These are phyloP conservation scores for Apomyelois bistriatella DNA, from an alignment of 2,888 invertebrate genomes.

Conservation along the genomic window DNA sequence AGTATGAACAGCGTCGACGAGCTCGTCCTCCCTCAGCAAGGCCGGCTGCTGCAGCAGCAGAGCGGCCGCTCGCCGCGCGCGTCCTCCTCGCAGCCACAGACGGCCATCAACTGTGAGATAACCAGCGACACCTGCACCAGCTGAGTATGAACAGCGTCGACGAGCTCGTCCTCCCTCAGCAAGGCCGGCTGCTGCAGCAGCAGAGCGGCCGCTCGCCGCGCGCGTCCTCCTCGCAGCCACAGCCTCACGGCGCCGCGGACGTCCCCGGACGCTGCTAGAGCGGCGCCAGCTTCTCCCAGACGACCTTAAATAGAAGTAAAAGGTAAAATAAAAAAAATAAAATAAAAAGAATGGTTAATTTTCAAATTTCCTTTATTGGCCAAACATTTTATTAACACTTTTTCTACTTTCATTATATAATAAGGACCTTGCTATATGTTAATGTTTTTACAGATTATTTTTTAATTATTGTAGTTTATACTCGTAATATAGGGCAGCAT, in stretches of 20 bases:
- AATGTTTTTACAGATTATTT: too few relatives aligned
- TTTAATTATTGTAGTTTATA: too few relatives aligned
- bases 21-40: constrained; percentile 86
- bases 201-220: constrained; percentile 90
- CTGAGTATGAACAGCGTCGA: constrained; percentile 56
- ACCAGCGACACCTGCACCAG: constrained; percentile 85
- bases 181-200: constrained; percentile 83
- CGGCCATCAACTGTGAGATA: constrained; percentile 82
- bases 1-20: constrained; percentile 56
- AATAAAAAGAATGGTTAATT: too few relatives aligned
- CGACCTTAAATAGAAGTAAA: too few relatives aligned
- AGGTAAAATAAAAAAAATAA: too few relatives aligned
- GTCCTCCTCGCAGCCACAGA: constrained; percentile 89
- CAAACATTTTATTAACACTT: too few relatives aligned
- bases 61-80: constrained; percentile 91
- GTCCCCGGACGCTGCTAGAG: neutral
- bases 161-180: constrained; percentile 84
- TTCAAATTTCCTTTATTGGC: too few relatives aligned
- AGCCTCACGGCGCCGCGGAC: too few relatives aligned
- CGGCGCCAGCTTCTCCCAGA: neutral
- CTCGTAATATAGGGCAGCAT: too few relatives aligned
- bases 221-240: constrained; percentile 90
- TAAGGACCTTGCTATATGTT: too few relatives aligned
- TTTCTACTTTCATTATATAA: too few relatives aligned
- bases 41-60: constrained; percentile 82